These are phyloP conservation scores for Lates calcarifer DNA, from an alignment of 2,113 vertebrate genomes.

Conservation along the genomic window DNA sequence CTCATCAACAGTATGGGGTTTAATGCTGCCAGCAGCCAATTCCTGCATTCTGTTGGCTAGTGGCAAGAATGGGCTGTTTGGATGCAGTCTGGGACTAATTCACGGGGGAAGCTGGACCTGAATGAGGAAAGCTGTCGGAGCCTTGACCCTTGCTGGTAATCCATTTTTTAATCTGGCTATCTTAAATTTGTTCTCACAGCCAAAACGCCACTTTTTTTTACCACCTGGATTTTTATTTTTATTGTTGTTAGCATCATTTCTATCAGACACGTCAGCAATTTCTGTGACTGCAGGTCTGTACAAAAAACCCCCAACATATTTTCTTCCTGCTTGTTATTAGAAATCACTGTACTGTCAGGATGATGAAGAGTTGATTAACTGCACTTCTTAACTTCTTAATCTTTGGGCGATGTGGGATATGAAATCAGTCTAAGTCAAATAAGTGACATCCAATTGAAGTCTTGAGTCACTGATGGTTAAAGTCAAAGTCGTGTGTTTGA, in stretches of 20 bases:
- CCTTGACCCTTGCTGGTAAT: background rate
- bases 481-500: too few relatives aligned
- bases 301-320: too few relatives aligned
- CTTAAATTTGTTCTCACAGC: background rate
- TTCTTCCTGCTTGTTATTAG: too few relatives aligned
- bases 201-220: background rate
- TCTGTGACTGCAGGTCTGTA: too few relatives aligned
- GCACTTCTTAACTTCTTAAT: too few relatives aligned
- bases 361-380: too few relatives aligned
- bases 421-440: too few relatives aligned
- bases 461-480: too few relatives aligned
- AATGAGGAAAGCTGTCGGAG: constrained; percentile 23
- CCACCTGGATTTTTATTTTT: background rate
- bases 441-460: too few relatives aligned
- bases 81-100: constrained; percentile 35
- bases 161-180: background rate
- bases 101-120: constrained; percentile 5
- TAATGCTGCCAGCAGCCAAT: constrained; percentile 39
- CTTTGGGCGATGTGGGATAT: too few relatives aligned
- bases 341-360: too few relatives aligned
- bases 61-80: constrained; percentile 28
- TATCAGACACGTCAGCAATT: too few relatives aligned
- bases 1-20: constrained; percentile 59
- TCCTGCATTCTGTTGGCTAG: constrained; percentile 38
- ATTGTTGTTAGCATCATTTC: background rate